Percentiles rank a stretch among this genome's conserved stretches.
Evolutionary conservation across 2,888 invertebrate genomes (phyloP).

Genomic region (Spialia ferax): DNA sequence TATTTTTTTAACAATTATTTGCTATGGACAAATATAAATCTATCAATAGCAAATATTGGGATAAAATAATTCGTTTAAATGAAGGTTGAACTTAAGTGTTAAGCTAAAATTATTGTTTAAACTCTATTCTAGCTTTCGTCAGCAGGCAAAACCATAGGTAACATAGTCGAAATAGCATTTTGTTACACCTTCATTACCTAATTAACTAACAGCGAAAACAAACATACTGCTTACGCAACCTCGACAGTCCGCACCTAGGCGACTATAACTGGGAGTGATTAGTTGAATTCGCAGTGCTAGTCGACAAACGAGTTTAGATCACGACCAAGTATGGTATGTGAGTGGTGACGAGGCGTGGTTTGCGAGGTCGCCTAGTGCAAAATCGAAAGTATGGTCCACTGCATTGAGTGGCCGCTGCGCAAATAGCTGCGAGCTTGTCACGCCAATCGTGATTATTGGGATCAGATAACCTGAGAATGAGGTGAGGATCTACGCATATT

Average conservation of each 20-base stretch:
- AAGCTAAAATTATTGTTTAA: too few species aligned
- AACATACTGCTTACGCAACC: conserved; percentile 11
- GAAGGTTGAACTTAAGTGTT: too few species aligned
- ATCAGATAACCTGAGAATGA: conserved; percentile 24
- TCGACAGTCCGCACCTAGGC: conserved; percentile 31
- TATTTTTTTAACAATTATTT: too few species aligned
- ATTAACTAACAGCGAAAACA: conserved; percentile 7
- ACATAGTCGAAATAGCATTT: not conserved
- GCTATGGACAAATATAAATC: too few species aligned
- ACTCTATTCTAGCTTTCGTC: too few species aligned
- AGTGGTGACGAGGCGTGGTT: conserved; percentile 62
- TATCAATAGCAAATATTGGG: too few species aligned
- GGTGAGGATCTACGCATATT: not conserved
- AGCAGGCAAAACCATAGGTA: too few species aligned
- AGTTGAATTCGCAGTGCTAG: conserved; percentile 25
- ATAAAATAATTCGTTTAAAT: too few species aligned
- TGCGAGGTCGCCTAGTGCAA: conserved; percentile 64
- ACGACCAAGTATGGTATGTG: conserved; percentile 78
- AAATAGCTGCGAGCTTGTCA: conserved; percentile 44
- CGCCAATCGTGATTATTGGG: conserved; percentile 46
- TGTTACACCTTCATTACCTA: not conserved
- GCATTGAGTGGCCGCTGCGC: conserved; percentile 31
- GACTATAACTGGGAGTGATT: conserved; percentile 22
- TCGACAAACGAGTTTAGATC: conserved; percentile 73
- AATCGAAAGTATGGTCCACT: conserved; percentile 68